Percentiles rank a stretch among this genome's conserved stretches.
Conservation (phyloP, 2,888 invertebrate species). For the Mantis religiosa region DNA sequence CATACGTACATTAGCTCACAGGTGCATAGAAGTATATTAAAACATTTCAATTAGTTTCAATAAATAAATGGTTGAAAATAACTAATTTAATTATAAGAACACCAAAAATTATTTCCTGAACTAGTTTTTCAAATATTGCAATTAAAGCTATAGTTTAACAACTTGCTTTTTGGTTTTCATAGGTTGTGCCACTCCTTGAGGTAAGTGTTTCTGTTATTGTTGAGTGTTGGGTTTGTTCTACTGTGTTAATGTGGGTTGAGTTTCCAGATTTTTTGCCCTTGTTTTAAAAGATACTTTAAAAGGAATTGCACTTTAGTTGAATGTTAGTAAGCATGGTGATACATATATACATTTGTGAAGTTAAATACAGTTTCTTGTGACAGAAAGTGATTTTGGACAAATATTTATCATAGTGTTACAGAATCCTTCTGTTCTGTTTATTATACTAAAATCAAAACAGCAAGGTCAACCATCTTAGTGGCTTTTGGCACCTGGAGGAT, state of each 20-base stretch:
- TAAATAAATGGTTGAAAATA: not conserved
- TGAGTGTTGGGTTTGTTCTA: slow-evolving; percentile 14
- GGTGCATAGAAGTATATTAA: not conserved
- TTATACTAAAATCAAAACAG: not conserved
- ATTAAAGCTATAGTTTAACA: not conserved
- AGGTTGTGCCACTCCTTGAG: not conserved
- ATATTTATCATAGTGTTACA: not conserved
- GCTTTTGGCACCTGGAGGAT: not conserved
- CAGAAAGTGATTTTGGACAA: slow-evolving; percentile 1
- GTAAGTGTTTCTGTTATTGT: not conserved
- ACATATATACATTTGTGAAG: not conserved
- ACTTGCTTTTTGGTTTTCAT: not conserved
- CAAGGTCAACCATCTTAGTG: not conserved
- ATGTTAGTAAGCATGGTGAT: not conserved
- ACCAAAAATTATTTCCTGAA: not conserved
- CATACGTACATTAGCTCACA: not conserved
- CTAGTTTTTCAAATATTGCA: not conserved
- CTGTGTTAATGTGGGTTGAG: slow-evolving; percentile 18
- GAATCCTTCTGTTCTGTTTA: not conserved
- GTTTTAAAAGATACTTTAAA: not conserved
- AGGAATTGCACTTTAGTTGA: not conserved
- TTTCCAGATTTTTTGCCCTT: slow-evolving; percentile 12
- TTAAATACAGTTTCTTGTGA: not conserved
- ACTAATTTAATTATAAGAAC: not conserved
- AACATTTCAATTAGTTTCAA: not conserved